Percentiles rank a stretch among this genome's conserved stretches.
Evolutionary conservation across 2,888 invertebrate genomes (phyloP).

Genomic region (Hirtodrosophila histrioides): DNA sequence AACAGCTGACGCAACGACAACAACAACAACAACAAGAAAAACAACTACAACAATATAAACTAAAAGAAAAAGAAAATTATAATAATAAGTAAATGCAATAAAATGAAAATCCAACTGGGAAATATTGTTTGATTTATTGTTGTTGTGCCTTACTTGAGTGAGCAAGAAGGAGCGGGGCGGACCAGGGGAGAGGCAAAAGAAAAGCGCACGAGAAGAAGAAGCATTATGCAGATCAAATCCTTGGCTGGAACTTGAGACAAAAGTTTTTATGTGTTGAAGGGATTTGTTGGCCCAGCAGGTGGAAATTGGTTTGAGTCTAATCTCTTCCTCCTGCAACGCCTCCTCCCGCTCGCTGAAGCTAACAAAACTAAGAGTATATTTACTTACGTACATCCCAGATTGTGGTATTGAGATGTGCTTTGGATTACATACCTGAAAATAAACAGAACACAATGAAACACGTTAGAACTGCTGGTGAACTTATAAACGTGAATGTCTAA

Average conservation of each 20-base stretch:
- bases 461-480: constrained; percentile 16
- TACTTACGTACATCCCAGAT: constrained; percentile 21
- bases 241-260: constrained; percentile 26
- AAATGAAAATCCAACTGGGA: constrained; percentile 80
- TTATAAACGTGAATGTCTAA: constrained; percentile 23
- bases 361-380: constrained; percentile 13
- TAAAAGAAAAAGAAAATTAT: constrained; percentile 52
- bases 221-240: constrained; percentile 68
- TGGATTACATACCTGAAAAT: constrained; percentile 46
- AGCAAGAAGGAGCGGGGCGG: constrained; percentile 10
- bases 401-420: constrained; percentile 1
- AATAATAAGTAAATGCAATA: constrained; percentile 79
- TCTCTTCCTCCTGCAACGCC: constrained; percentile 1
- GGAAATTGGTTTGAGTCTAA: constrained; percentile 23
- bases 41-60: constrained; percentile 13
- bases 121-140: constrained; percentile 80
- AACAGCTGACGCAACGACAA: constrained; percentile 33
- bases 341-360: not conserved
- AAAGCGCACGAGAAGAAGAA: constrained; percentile 7
- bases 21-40: constrained; percentile 27
- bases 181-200: constrained; percentile 31
- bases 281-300: constrained; percentile 45
- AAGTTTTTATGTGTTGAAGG: constrained; percentile 59
- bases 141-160: constrained; percentile 34
- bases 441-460: constrained; percentile 30